Base-by-base conservation (phyloP, 2,113 vertebrate species). In the Leucopternis melanops region DNA sequence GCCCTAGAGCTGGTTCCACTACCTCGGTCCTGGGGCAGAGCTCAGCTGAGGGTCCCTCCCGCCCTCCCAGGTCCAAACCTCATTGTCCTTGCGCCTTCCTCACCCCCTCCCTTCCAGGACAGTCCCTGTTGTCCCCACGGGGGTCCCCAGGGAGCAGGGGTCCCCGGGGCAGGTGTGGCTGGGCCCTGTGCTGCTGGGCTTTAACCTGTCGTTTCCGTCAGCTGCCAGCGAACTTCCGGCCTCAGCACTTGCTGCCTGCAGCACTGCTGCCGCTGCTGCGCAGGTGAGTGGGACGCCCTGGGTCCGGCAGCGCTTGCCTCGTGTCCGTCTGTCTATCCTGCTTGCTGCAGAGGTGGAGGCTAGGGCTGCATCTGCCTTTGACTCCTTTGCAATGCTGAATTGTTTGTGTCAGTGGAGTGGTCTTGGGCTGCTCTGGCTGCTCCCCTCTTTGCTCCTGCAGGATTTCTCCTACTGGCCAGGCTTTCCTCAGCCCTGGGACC, bases 11-110 rank as follows among this genome's bases (percentile, higher is more conserved):
- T 3, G 14, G 38, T 44, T 27, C 34, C 3, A 0, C 58, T 7
- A 6, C 22, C 61, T 40, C 0, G 1, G 44, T 69, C 44, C 5
- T 2, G 3, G 3, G 5, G 10, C 17, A 18, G 9, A 31, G 32
- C 45, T 61, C 2, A 0, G 12, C 58, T 17, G 67, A 36, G 59
- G 38, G 44, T 49, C 34, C 26, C 36, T 9, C 10, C 17, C 16
- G 4, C 21, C 16, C 29, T 8, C 14, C 14, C 6, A 6, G 17
- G 5, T 36, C 42, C 63, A 16, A n/a, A 62, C 32, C 27, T 62
- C 5, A 0, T 36, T 44, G 7, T 27, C 49, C 32, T 19, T 16
- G 27, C 11, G 19, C 20, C 6, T 58, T 44, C 50, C n/a, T 70
- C 42, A 15, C 40, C 18, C 69, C 23, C 36, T 29, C n/a, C 32